Evolutionary conservation across 2,888 invertebrate genomes (phyloP).

Genomic region (Eilema sororculum): DNA sequence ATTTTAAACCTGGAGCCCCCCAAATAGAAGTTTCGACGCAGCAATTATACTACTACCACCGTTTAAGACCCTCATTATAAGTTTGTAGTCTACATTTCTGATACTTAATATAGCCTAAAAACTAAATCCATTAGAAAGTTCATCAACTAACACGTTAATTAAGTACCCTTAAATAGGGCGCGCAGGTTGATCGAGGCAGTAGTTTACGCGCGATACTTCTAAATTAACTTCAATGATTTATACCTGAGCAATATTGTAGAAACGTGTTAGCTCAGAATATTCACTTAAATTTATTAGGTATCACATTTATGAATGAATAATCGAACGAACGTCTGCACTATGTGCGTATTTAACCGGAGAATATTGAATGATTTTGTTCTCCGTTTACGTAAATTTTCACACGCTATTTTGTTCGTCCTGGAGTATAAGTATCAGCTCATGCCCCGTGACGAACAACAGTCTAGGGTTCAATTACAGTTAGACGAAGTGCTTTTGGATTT

Average conservation of each 20-base stretch:
- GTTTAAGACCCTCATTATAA: not conserved
- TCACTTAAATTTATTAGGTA: too few species aligned
- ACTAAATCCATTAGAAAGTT: conserved; percentile 56
- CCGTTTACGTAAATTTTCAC: too few species aligned
- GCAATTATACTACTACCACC: not conserved
- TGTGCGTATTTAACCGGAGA: too few species aligned
- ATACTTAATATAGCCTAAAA: conserved; percentile 46
- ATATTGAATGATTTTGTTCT: too few species aligned
- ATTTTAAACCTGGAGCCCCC: not conserved
- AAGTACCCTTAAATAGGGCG: conserved; percentile 63
- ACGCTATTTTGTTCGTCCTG: too few species aligned
- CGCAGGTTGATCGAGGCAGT: conserved; percentile 67
- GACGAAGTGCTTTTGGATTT: not conserved
- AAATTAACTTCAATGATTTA: conserved; percentile 66
- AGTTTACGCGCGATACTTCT: conserved; percentile 61
- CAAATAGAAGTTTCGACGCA: not conserved
- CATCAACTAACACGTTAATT: conserved; percentile 62
- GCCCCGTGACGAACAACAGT: not conserved
- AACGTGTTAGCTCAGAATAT: not conserved
- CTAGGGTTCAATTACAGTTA: not conserved
- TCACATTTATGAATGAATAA: too few species aligned
- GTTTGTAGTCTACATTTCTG: conserved; percentile 24
- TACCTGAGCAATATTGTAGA: not conserved
- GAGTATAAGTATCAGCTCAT: not conserved
- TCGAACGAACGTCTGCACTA: too few species aligned